Evolutionary conservation across 2,113 vertebrate genomes (phyloP).

Genomic region (Platysteira castanea): DNA sequence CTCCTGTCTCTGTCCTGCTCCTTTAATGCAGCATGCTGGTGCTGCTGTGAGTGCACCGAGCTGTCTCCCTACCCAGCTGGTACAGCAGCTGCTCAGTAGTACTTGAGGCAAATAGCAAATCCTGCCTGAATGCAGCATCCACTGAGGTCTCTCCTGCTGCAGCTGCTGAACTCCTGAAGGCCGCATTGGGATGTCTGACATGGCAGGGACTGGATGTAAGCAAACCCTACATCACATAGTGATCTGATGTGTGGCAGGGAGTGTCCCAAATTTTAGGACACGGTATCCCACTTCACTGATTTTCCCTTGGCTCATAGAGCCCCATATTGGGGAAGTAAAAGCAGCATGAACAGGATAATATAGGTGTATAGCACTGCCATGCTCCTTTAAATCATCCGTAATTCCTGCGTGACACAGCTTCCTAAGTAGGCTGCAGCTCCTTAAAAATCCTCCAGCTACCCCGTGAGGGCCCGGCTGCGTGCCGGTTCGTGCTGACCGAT

Average conservation of each 20-base stretch:
- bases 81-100: not conserved
- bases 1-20: not conserved
- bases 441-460: not conserved
- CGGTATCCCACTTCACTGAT: not conserved
- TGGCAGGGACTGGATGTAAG: not conserved
- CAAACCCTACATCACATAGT: not conserved
- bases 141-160: not conserved
- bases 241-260: not conserved
- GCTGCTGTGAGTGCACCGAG: not conserved
- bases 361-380: not conserved
- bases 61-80: not conserved
- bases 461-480: not conserved
- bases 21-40: fast-evolving
- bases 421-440: too few species aligned
- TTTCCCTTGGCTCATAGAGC: not conserved
- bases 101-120: not conserved
- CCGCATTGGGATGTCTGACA: not conserved
- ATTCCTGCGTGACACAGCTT: not conserved
- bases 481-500: not conserved
- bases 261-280: not conserved
- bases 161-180: not conserved
- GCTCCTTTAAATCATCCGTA: not conserved
- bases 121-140: not conserved
- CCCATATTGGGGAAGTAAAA: not conserved
- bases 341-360: not conserved